Percentiles rank a stretch among this genome's conserved stretches.
phyloP scores from a whole-genome alignment of 1,140 invertebrate species.

The Sarcophaga peregrina region DNA sequence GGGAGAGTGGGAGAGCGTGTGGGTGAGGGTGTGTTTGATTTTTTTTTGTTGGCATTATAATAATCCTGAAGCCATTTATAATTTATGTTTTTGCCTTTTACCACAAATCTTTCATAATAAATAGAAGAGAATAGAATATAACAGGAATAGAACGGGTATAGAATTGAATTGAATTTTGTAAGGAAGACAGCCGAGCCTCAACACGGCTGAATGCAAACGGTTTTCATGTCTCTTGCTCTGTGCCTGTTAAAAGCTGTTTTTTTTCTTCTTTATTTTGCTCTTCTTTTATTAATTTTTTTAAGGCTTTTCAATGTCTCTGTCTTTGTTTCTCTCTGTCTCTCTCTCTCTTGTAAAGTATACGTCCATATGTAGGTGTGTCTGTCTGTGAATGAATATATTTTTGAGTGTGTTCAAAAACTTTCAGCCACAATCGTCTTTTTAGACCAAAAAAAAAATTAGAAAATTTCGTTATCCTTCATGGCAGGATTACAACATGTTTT shows the following conservation, averaged over 20 bases:
- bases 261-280: no score
- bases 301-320: neutral
- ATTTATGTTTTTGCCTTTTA: conserved; percentile 16
- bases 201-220: neutral
- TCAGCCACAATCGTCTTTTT: conserved; percentile 24
- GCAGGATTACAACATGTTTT: conserved; percentile 9
- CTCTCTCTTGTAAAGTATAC: neutral
- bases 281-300: no score
- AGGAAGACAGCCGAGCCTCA: neutral
- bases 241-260: neutral
- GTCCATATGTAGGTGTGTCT: neutral
- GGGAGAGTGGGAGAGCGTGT: neutral
- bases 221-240: neutral
- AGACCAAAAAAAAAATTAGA: neutral
- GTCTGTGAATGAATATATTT: neutral
- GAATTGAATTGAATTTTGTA: neutral
- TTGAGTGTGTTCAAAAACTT: neutral
- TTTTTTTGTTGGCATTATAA: no score
- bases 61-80: conserved; percentile 18
- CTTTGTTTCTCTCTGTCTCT: neutral
- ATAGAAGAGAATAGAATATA: neutral
- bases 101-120: conserved; percentile 16
- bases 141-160: neutral
- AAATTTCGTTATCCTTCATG: conserved; percentile 11
- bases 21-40: neutral